Base-by-base conservation (phyloP, 2,113 vertebrate species). In the Callocephalon fimbriatum region DNA sequence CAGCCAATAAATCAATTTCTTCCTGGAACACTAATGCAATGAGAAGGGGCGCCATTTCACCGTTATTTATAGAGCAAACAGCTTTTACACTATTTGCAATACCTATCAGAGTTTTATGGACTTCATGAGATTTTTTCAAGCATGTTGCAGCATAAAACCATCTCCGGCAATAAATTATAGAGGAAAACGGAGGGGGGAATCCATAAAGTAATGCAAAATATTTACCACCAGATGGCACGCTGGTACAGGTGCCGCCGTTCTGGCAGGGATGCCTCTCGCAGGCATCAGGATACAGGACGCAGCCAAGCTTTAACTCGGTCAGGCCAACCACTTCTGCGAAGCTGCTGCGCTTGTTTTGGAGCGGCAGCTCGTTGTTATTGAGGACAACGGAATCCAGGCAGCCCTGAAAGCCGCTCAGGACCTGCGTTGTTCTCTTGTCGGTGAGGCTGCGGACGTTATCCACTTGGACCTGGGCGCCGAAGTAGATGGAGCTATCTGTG, bases 271-370 rank as follows among this genome's bases (percentile, higher is more conserved):
- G 98, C 40, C 98, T 98, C 86, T 98, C 98, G 6, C 99, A 99
- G 10, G 99, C 98, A 2, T 99, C 99, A 0, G 99, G 99, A 93
- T 99, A 99, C 8, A 99, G 98, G 42, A 99, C 98, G 7, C 99
- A 99, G 95, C 99, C 99, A 35, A 99, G 98, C 95, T 99, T 99
- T 71, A 99, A 92, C 56, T 99, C 99, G 0, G 99, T 99, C 96
- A 99, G 98, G n/a, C 99, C 99, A 62, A 99, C 99, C 93, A 99
- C 99, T 95, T 99, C 99, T 0, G 99, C 99, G 6, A 99, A 99
- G 91, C 97, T 99, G 48, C 99, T 99, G 80, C 99, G 99, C 87
- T 99, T 99, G 98, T 99, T 99, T 68, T 99, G 99, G 54, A 99
- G 98, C 0, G 99, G 99, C 95, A 99, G 98, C 81, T 99, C 99